phyloP scores from a whole-genome alignment of 2,113 vertebrate species.

The Hyaena hyaena region DNA sequence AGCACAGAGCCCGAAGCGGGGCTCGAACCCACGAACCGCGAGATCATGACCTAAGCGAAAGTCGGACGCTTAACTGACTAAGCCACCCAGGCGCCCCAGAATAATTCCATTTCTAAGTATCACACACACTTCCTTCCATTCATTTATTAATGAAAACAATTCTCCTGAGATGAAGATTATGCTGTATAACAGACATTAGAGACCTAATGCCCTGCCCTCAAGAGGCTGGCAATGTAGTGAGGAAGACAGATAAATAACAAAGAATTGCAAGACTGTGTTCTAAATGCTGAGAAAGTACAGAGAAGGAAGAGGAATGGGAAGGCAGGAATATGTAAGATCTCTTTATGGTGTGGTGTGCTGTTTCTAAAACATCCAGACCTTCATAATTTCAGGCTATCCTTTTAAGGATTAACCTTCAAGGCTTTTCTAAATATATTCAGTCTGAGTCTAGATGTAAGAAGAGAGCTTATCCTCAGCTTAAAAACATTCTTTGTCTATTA shows the following conservation, averaged over 20 bases:
- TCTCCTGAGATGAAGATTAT: not conserved
- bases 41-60: no score
- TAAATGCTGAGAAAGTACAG: not conserved
- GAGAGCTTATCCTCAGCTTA: not conserved
- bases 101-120: not conserved
- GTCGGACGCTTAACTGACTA: no score
- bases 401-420: not conserved
- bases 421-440: not conserved
- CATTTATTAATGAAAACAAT: not conserved
- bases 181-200: not conserved
- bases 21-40: no score
- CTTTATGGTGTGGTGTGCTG: not conserved
- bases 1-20: no score
- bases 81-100: not conserved
- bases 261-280: not conserved
- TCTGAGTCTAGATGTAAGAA: not conserved
- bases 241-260: not conserved
- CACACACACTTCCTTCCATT: not conserved
- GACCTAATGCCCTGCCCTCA: not conserved
- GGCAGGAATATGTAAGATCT: not conserved
- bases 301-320: not conserved
- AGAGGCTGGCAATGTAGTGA: not conserved
- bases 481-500: not conserved
- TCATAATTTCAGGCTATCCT: not conserved
- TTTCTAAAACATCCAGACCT: not conserved